Evolutionary conservation across 2,888 invertebrate species (phyloP).

Genomic region (Aphodius sticticus): DNA sequence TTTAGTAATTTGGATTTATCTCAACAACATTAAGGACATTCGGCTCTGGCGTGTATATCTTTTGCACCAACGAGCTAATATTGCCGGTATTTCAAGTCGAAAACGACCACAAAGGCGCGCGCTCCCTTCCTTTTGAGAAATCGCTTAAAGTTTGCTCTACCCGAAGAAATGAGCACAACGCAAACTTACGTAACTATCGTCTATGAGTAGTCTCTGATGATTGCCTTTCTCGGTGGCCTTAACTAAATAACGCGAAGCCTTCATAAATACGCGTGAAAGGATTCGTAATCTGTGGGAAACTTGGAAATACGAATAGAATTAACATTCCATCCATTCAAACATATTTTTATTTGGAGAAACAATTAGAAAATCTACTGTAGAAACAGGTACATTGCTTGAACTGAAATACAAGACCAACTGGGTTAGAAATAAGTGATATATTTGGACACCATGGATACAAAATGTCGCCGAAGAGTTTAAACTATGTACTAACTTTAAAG

Average conservation of each 20-base stretch:
- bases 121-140: no score
- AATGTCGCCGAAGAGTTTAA: no score
- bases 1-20: not conserved
- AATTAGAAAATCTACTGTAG: no score
- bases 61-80: not conserved
- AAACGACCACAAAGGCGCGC: not conserved
- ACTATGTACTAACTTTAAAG: no score
- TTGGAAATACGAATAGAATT: not conserved
- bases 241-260: not conserved
- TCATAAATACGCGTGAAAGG: not conserved
- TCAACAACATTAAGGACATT: not conserved
- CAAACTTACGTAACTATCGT: not conserved
- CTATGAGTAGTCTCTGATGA: not conserved
- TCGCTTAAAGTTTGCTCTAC: no score
- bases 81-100: not conserved
- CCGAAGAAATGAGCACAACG: not conserved
- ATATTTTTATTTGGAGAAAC: no score
- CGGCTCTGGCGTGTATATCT: not conserved
- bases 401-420: no score
- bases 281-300: not conserved
- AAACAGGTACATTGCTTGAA: no score
- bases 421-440: no score
- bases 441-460: no score
- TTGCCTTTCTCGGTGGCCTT: not conserved
- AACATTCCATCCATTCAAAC: not conserved